Percentiles rank a stretch among this genome's conserved stretches.
Evolutionary conservation across 2,113 vertebrate species (phyloP).

Genomic region (Odocoileus hemionus): DNA sequence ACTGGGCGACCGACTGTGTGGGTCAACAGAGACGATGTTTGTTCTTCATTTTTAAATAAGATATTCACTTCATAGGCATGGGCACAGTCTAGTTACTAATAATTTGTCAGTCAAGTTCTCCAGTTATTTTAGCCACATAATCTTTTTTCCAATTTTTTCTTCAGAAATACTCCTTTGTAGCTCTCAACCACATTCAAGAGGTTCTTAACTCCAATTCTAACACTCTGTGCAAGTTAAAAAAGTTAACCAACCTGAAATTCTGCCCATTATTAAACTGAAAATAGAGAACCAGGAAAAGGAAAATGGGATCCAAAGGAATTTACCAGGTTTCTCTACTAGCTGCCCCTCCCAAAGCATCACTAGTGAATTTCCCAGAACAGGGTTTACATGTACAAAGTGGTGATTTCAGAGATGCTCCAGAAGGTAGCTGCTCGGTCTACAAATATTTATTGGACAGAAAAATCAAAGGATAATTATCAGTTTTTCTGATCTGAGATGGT

Average conservation of each 20-base stretch:
- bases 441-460: not conserved
- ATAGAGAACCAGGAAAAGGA: not conserved
- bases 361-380: not conserved
- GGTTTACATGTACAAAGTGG: not conserved
- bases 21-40: not conserved
- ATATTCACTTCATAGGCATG: not conserved
- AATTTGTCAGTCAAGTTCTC: constrained; percentile 21
- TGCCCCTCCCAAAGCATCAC: not conserved
- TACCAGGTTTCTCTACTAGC: not conserved
- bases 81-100: not conserved
- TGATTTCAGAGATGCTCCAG: not conserved
- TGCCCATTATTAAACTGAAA: not conserved
- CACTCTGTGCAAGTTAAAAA: not conserved
- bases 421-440: not conserved
- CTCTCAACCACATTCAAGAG: not conserved
- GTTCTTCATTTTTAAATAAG: not conserved
- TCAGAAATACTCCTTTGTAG: not conserved
- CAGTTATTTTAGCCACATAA: not conserved
- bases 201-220: constrained; percentile 17
- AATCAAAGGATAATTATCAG: not conserved
- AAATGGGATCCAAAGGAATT: not conserved
- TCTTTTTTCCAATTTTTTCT: not conserved
- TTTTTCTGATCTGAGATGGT: constrained; percentile 14
- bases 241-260: not conserved
- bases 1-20: not conserved